phyloP scores from a whole-genome alignment of 2,113 vertebrate genomes.

The Pleuronectes platessa region DNA sequence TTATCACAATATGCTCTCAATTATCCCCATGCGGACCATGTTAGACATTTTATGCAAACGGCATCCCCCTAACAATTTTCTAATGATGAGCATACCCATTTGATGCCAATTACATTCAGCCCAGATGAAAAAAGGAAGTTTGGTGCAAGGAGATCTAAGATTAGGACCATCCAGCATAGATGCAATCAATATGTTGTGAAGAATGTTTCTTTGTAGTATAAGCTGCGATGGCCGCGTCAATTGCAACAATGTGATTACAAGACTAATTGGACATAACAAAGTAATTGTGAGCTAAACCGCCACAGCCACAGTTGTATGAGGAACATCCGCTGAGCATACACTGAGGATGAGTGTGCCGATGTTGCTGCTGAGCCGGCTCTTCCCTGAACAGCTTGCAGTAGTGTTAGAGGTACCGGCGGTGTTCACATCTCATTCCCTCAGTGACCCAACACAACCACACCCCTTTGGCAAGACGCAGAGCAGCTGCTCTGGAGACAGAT shows the following conservation, averaged over 20 bases:
- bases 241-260: constrained; percentile 73
- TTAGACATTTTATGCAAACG: constrained; percentile 52
- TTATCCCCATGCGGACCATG: constrained; percentile 57
- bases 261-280: constrained; percentile 78
- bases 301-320: constrained; percentile 56
- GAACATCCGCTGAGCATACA: constrained; percentile 60
- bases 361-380: constrained; percentile 51
- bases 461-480: constrained; percentile 30
- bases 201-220: constrained; percentile 64
- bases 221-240: constrained; percentile 69
- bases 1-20: constrained; percentile 53
- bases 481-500: constrained; percentile 73
- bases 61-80: constrained; percentile 35
- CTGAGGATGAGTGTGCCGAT: constrained; percentile 43
- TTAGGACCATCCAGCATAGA: constrained; percentile 59
- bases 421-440: constrained; percentile 32
- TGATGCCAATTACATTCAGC: constrained; percentile 55
- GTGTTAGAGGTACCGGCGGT: background rate
- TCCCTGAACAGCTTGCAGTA: constrained; percentile 49
- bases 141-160: constrained; percentile 60
- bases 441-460: constrained; percentile 15
- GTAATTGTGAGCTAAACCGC: constrained; percentile 70
- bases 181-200: constrained; percentile 75
- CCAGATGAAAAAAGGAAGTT: constrained; percentile 45
- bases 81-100: constrained; percentile 50